A percentile compares a stretch with the other conserved stretches of the same genome.
phyloP scores from a whole-genome alignment of 2,888 invertebrate species.

The Drosophila crucigera region DNA sequence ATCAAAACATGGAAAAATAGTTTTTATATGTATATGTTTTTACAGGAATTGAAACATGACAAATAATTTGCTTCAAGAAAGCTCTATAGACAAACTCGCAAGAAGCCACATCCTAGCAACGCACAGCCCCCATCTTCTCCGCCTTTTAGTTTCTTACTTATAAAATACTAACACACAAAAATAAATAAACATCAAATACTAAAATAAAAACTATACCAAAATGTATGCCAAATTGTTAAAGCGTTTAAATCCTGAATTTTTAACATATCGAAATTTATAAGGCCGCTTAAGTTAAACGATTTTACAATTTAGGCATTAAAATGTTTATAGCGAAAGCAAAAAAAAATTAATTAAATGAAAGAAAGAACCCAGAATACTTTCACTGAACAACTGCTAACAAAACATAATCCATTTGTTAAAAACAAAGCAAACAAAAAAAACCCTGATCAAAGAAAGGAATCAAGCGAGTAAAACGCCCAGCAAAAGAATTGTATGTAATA shows the following conservation, averaged over 20 bases:
- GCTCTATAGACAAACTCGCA: constrained; percentile 55
- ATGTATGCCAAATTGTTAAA: constrained; percentile 78
- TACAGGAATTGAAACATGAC: constrained; percentile 78
- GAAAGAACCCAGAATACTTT: constrained; percentile 55
- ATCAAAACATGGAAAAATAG: constrained; percentile 18
- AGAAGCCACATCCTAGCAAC: constrained; percentile 52
- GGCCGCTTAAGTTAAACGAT: constrained; percentile 64
- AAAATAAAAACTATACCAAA: constrained; percentile 50
- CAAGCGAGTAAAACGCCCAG: constrained; percentile 26
- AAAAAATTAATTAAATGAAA: background rate
- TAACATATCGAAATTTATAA: constrained; percentile 83
- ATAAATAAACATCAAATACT: constrained; percentile 32
- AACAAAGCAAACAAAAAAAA: constrained; percentile 35
- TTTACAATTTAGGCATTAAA: constrained; percentile 77
- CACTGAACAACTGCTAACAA: constrained; percentile 59
- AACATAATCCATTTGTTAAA: constrained; percentile 61
- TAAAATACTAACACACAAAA: constrained; percentile 22
- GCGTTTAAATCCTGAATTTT: constrained; percentile 81
- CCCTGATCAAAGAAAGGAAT: constrained; percentile 17
- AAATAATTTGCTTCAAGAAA: constrained; percentile 68
- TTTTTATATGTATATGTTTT: constrained; percentile 54
- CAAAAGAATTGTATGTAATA: constrained; percentile 31
- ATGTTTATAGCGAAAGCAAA: constrained; percentile 36
- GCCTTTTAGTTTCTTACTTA: constrained; percentile 34
- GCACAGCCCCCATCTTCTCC: constrained; percentile 40